Base-by-base conservation (phyloP, 2,113 vertebrate species). In the Taurulus bubalis region DNA sequence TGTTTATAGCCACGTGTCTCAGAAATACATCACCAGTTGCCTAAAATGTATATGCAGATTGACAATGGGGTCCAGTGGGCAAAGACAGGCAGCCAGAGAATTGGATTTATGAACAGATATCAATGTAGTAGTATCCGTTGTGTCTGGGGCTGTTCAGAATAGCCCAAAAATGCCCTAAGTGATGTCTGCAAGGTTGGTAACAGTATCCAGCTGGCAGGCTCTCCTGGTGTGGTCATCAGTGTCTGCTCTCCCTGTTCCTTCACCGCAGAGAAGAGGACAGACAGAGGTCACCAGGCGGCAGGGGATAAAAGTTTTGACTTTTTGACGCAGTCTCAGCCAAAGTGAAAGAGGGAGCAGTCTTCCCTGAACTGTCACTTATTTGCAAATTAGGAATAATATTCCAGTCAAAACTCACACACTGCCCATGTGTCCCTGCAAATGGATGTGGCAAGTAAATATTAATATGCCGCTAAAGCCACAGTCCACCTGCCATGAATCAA, bases 101-200 rank as follows among this genome's bases (percentile, higher is more conserved):
- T 45, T 64, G 42, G 83, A 77, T 74, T 64, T 73, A 82, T 79
- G 59, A 86, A 36, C 69, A 62, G 38, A 77, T 40, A 83, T 53
- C 59, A 11, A 16, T 60, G 38, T 20, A 22, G 62, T 59, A 26
- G 74, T 73, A 81, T 90, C 83, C 12, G 22, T 75, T 82, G 45
- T 86, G 79, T 83, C 85, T 88, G 82, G 9, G 30, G 47, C 67
- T 30, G 81, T 85, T 85, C 58, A 87, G 90, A 92, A 90, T 80
- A 90, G 78, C 77, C 83, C 80, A 71, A 79, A 86, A 91, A 74
- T 76, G 69, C 81, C 59, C 51, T 59, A n/a, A 73, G 70, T 58
- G 82, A 68, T 62, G 59, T 79, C 84, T 86, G 78, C 70, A 22
- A 55, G 77, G 62, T 47, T 71, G 75, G 89, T 82, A 89, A 91